Evolutionary conservation across 2,888 invertebrate species (phyloP).

Genomic region (Hydrotaea cyrtoneurina): DNA sequence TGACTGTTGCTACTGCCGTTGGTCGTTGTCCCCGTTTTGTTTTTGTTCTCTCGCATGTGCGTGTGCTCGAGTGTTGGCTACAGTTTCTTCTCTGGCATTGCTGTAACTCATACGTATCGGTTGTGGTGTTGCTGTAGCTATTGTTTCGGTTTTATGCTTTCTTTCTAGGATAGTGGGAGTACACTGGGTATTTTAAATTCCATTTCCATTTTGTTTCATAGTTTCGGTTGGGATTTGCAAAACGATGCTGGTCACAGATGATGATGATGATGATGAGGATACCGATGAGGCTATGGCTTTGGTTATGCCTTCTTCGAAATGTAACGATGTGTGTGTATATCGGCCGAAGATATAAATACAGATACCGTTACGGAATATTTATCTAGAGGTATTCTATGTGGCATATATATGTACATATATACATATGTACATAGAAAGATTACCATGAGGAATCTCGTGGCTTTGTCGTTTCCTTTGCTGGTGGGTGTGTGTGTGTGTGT

Average conservation of each 20-base stretch:
- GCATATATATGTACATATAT: neutral
- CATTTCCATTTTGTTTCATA: constrained; percentile 50
- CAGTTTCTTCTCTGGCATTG: too few species aligned
- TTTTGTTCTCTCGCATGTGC: neutral
- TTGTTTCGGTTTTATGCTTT: constrained; percentile 42
- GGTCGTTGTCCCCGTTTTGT: constrained; percentile 66
- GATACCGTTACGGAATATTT: too few species aligned
- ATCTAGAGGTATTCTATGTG: neutral
- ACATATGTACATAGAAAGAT: neutral
- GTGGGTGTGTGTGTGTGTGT: neutral
- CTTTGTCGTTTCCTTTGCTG: neutral
- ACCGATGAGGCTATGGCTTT: too few species aligned
- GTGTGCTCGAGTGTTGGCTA: too few species aligned
- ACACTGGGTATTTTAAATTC: neutral
- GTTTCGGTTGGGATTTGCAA: neutral
- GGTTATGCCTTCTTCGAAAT: neutral
- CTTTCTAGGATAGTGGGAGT: neutral
- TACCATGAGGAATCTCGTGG: neutral
- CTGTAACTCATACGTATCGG: neutral
- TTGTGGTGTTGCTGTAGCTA: constrained; percentile 5
- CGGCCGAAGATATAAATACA: too few species aligned
- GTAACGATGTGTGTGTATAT: neutral
- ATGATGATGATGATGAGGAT: neutral
- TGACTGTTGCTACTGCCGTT: constrained; percentile 55
- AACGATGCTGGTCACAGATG: neutral